Conservation (phyloP, 2,888 invertebrate species). For the Syritta pipiens region DNA sequence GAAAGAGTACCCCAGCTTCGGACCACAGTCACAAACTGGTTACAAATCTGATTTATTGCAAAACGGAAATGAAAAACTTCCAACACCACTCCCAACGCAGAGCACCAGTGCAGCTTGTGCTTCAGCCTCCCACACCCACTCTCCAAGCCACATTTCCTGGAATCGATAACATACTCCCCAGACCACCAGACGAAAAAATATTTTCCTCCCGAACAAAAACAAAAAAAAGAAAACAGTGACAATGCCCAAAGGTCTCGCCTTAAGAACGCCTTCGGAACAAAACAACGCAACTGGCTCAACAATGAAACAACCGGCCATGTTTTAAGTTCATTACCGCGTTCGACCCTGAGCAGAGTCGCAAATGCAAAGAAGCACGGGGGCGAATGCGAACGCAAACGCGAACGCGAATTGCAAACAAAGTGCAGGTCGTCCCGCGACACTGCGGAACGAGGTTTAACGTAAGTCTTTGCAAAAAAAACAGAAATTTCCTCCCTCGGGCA, state of each 20-base stretch:
- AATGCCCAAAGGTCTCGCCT: constrained; percentile 50
- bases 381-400: no score
- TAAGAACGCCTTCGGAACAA: constrained; percentile 31
- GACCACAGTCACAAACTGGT: constrained; percentile 48
- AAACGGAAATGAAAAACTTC: constrained; percentile 57
- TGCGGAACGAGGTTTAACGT: constrained; percentile 18
- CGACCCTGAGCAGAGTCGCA: constrained; percentile 36
- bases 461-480: constrained; percentile 18
- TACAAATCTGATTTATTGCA: constrained; percentile 53
- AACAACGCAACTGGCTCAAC: constrained; percentile 47
- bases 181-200: constrained; percentile 59
- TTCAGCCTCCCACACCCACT: constrained; percentile 55
- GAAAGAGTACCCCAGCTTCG: constrained; percentile 23
- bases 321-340: constrained; percentile 60
- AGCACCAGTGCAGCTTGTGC: constrained; percentile 20
- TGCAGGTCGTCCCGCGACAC: neutral
- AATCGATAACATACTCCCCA: constrained; percentile 57
- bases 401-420: neutral
- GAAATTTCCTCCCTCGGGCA: neutral
- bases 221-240: constrained; percentile 11
- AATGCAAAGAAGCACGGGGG: constrained; percentile 8
- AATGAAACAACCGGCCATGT: constrained; percentile 47
- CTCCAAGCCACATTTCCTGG: constrained; percentile 52
- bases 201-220: constrained; percentile 36
- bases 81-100: constrained; percentile 13